Percentiles rank a stretch among this genome's conserved stretches.
These are phyloP conservation scores for Drosophila tanythrix DNA, from an alignment of 2,888 invertebrate species.

Conservation along the genomic window DNA sequence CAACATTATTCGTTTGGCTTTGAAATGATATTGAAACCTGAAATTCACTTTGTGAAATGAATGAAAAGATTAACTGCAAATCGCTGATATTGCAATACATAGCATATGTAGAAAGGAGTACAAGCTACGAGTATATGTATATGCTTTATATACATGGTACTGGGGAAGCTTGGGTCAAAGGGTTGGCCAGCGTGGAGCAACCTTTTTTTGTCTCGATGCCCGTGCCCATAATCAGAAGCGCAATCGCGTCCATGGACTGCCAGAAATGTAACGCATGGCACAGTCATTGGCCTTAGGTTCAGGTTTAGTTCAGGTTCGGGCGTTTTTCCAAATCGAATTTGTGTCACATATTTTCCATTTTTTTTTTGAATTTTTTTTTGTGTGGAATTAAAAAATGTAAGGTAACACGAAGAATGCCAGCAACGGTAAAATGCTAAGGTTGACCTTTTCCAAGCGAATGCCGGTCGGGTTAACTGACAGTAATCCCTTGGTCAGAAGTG, in stretches of 20 bases:
- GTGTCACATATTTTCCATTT: slow-evolving; percentile 50
- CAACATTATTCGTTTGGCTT: background rate
- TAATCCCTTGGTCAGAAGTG: slow-evolving; percentile 17
- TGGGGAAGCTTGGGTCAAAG: slow-evolving; percentile 30
- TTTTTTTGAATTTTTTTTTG: slow-evolving; percentile 9
- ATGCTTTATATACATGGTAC: background rate
- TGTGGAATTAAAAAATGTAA: slow-evolving; percentile 30
- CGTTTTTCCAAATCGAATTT: slow-evolving; percentile 65
- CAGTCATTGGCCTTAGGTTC: slow-evolving; percentile 46
- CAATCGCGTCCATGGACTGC: slow-evolving; percentile 44
- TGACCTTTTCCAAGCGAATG: slow-evolving; percentile 72
- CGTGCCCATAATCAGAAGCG: slow-evolving; percentile 58
- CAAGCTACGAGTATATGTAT: slow-evolving; percentile 16
- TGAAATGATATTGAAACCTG: slow-evolving; percentile 7
- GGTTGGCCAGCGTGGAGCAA: slow-evolving; percentile 35
- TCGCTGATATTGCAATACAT: slow-evolving; percentile 37
- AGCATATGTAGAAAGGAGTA: slow-evolving; percentile 45
- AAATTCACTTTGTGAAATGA: slow-evolving; percentile 31
- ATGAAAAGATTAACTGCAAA: slow-evolving; percentile 53
- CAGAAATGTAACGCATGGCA: slow-evolving; percentile 25
- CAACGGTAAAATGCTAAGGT: slow-evolving; percentile 51
- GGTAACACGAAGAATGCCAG: slow-evolving; percentile 19
- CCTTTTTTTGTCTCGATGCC: slow-evolving; percentile 47
- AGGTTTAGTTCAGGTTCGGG: slow-evolving; percentile 5
- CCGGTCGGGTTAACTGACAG: slow-evolving; percentile 46